Percentiles rank a stretch among this genome's conserved stretches.
Conservation (phyloP, 1,140 invertebrate species). For the Drosophila pruinosa region DNA sequence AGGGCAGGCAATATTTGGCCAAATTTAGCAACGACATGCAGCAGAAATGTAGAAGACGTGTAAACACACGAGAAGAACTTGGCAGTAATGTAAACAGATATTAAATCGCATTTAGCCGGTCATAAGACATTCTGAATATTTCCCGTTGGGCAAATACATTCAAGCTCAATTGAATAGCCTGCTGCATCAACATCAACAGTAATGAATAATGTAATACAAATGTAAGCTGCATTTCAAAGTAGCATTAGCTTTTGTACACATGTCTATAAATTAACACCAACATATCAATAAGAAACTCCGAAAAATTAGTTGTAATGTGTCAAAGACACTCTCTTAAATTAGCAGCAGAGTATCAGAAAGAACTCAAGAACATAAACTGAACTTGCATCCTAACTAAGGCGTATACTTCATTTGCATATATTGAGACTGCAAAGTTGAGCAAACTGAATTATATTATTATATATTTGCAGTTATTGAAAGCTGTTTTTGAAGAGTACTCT, state of each 20-base stretch:
- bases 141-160: neutral
- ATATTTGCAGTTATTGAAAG: too few species aligned
- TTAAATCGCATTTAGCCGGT: slow-evolving; percentile 26
- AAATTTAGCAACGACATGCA: slow-evolving; percentile 6
- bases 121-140: neutral
- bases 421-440: too few species aligned
- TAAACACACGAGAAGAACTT: slow-evolving; percentile 10
- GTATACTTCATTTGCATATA: too few species aligned
- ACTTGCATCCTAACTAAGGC: too few species aligned
- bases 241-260: neutral
- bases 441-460: too few species aligned
- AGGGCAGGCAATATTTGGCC: slow-evolving; percentile 3
- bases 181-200: neutral
- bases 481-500: too few species aligned
- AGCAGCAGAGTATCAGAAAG: too few species aligned
- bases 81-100: slow-evolving; percentile 46
- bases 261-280: neutral
- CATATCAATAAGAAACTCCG: neutral
- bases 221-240: neutral
- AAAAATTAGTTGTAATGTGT: too few species aligned
- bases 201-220: slow-evolving; percentile 18
- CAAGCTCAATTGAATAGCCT: neutral
- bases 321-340: too few species aligned
- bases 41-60: neutral
- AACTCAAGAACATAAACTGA: too few species aligned